Conservation (phyloP, 2,113 vertebrate genomes). For the Pedionomus torquatus region DNA sequence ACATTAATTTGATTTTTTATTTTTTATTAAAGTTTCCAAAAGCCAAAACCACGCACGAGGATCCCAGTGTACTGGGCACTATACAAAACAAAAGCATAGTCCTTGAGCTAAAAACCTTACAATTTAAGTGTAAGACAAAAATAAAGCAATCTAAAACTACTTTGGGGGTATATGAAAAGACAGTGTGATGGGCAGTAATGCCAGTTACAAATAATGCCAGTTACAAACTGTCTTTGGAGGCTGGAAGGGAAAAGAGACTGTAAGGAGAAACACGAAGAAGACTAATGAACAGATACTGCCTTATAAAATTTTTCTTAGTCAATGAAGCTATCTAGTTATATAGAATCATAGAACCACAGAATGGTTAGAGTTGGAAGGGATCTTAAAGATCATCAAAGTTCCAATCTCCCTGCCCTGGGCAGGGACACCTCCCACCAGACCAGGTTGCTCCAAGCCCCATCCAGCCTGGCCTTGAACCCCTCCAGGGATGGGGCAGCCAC, state of each 20-base stretch:
- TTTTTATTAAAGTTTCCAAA: neutral
- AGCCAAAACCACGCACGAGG: neutral
- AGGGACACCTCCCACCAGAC: no score
- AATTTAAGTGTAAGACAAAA: neutral
- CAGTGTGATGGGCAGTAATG: neutral
- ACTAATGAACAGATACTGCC: neutral
- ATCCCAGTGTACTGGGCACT: neutral
- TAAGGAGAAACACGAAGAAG: neutral
- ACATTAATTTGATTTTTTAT: neutral
- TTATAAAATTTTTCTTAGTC: neutral
- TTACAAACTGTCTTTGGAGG: neutral
- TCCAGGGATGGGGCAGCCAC: no score
- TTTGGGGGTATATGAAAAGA: neutral
- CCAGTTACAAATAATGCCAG: neutral
- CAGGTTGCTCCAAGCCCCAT: no score
- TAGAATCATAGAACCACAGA: no score
- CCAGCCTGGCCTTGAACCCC: no score
- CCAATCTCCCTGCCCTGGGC: no score
- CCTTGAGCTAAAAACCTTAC: neutral
- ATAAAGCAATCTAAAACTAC: neutral
- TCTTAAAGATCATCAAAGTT: no score
- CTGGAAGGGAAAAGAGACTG: neutral
- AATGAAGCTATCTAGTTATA: neutral
- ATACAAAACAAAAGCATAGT: neutral
- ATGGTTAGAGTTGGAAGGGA: no score